Base-by-base conservation (phyloP, 1,140 invertebrate species). In the Eumaeus atala region DNA sequence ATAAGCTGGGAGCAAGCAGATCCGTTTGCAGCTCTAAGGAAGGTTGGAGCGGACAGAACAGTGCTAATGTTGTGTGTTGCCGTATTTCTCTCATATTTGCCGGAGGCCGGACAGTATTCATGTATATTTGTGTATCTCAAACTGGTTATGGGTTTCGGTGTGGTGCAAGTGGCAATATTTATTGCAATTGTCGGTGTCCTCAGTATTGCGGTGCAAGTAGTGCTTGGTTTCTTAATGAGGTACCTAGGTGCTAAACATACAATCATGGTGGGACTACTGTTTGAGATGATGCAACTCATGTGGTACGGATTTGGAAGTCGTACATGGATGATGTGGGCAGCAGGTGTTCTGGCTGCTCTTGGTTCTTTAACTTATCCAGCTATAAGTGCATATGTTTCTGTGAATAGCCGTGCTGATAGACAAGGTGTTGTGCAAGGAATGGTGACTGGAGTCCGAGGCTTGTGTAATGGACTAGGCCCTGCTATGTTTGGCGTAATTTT, bases 111-210 rank as follows among this genome's bases (percentile, higher is more conserved):
- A 59, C 96, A 99, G 88, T 99, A 99, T 88, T 99, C 98, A 56
- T 99, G 98, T 89, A 99, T 99, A 89, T 99, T 99, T 90, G 98
- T 99, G 66, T 99, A 99, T 88, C 91, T 99, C 47, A 97, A 96
- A 89, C 90, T 99, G 70, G 97, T 98, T 64, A 98, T 99, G 93
- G 96, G 95, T 59, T 99, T 99, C 88, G 94, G 94, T 68, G 94
- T 93, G 58, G 92, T 96, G 72, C 95, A 96, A 91, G 98, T 99
- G 48, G 98, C 98, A 49, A 92, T 97, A 62, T 99, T 98, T 87
- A 99, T 99, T 76, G 98, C 97, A 57, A 92, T 98, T 53, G 95
- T 99, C 56, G 98, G 98, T 50, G 93, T 99, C 47, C 89, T 99
- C 56, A 99, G 98, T 66, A 98, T 99, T 33, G 91, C 97, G 64